phyloP scores from a whole-genome alignment of 1,140 invertebrate genomes.

The Macrobrachium rosenbergii region DNA sequence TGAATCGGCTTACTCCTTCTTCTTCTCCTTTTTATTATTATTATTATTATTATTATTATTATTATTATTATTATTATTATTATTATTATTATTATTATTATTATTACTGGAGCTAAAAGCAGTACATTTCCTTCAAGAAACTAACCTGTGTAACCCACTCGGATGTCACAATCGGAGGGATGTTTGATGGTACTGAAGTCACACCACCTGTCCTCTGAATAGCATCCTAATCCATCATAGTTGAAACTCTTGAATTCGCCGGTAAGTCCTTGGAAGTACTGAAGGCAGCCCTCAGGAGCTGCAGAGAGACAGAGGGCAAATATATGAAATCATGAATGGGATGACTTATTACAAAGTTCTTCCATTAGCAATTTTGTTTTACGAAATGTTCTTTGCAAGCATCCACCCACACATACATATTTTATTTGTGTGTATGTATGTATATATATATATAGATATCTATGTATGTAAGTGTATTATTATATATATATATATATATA shows the following conservation, averaged over 20 bases:
- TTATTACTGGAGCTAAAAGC: too few species aligned
- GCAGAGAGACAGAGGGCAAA: conserved; percentile 16
- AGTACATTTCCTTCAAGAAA: background rate
- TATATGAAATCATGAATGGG: background rate
- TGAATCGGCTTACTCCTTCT: too few species aligned
- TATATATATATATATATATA: too few species aligned
- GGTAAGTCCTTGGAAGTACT: conserved; percentile 64
- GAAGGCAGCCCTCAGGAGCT: conserved; percentile 67
- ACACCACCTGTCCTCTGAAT: conserved; percentile 60
- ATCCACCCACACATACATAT: too few species aligned
- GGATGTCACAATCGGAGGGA: conserved; percentile 58
- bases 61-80: too few species aligned
- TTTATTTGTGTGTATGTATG: too few species aligned
- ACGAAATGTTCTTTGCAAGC: background rate
- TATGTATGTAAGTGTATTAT: too few species aligned
- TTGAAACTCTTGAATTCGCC: conserved; percentile 67
- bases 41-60: too few species aligned
- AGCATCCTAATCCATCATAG: conserved; percentile 57
- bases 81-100: too few species aligned
- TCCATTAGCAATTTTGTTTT: too few species aligned
- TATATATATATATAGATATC: too few species aligned
- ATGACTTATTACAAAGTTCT: background rate
- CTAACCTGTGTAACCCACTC: conserved; percentile 59
- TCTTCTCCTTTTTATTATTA: too few species aligned
- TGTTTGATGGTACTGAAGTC: conserved; percentile 52